A percentile compares a stretch with the other conserved stretches of the same genome.
Conservation (phyloP, 2,888 invertebrate species). For the Cancer borealis region DNA sequence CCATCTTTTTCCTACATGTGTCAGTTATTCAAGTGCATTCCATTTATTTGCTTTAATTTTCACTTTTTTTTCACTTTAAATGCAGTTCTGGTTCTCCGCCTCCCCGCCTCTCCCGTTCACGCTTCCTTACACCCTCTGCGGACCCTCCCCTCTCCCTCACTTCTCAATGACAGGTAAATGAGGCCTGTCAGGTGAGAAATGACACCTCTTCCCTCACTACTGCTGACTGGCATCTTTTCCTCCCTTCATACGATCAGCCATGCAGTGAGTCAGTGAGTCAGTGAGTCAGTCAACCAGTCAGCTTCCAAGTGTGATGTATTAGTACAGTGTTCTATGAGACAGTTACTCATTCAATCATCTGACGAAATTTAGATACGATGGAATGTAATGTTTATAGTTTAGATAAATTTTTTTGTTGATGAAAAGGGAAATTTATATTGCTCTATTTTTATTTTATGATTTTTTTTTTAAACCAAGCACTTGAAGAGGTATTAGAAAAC, state of each 20-base stretch:
- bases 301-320: not conserved
- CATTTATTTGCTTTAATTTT: not conserved
- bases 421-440: not conserved
- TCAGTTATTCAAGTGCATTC: not conserved
- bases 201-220: not conserved
- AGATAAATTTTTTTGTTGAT: not conserved
- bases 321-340: not conserved
- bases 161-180: slow-evolving; percentile 4
- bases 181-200: slow-evolving; percentile 9
- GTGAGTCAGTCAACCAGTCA: not conserved
- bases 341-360: not conserved
- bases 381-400: not conserved
- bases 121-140: not conserved
- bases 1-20: too few species aligned
- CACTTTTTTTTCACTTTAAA: not conserved
- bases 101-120: not conserved
- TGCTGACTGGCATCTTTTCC: not conserved
- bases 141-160: not conserved
- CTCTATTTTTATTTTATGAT: not conserved
- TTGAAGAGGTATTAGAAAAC: too few species aligned
- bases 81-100: not conserved
- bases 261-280: not conserved
- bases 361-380: not conserved
- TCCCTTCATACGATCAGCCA: not conserved
- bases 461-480: too few species aligned